Base-by-base conservation (phyloP, 1,140 invertebrate genomes). In the Neocloeon triangulifer region DNA sequence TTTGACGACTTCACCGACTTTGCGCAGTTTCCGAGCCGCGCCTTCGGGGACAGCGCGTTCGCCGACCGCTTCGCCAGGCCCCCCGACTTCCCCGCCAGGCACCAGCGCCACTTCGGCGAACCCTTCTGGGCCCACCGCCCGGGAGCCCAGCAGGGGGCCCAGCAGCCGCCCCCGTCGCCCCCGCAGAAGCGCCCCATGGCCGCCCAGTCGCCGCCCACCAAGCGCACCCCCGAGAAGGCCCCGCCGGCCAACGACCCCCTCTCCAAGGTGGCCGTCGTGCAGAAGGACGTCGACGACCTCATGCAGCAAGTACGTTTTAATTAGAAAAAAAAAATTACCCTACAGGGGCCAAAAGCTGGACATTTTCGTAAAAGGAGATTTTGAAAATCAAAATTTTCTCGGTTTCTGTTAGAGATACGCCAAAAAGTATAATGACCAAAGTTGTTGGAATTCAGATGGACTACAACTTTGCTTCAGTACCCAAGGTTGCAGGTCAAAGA, bases 201-300 rank as follows among this genome's bases (percentile, higher is more conserved):
- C 13, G 8, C n/a, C n/a, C n/a, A n/a, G n/a, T n/a, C 40, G 6
- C 44, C 30, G 12, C 41, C 41, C 9, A n/a, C 22, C 22, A 9
- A n/a, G 22, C 22, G n/a, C n/a, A n/a, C 22, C 9, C 22, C 25
- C 28, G 33, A 25, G 2, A 21, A 9, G 15, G n/a, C 49, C 14
- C 50, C 58, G 2, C 46, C 55, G 25, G 60, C 62, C 1, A 64
- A 68, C 21, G 69, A 75, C 48, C 69, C 75, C 2, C 61, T 86
- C 32, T 69, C 74, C 32, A 68, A 67, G 47, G 84, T 91, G 16
- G 67, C 79, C 37, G 53, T 58, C 17, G 75, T 91, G 26, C 69
- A 81, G 46, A 66, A 70, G 13, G 80, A 88, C 41, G 75, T 88
- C 0, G 62, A 76, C 17, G 64, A 73, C 15, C 58, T 86, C 1